A percentile compares a stretch with the other conserved stretches of the same genome.
These are phyloP conservation scores for Patella caerulea DNA, from an alignment of 2,888 invertebrate species.

Conservation along the genomic window DNA sequence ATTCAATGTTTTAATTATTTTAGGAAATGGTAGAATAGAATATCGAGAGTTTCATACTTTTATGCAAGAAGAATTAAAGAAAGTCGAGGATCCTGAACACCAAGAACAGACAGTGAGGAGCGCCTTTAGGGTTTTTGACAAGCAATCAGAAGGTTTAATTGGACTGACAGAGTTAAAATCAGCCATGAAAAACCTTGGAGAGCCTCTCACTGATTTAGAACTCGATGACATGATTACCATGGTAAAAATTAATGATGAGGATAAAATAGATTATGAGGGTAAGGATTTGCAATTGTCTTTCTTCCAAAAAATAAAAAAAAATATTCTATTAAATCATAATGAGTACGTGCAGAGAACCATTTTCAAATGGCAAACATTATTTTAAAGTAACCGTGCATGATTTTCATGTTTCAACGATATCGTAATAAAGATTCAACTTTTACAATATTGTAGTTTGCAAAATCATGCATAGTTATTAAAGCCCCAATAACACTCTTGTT, in stretches of 20 bases:
- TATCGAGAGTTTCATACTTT: constrained; percentile 57
- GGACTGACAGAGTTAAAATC: constrained; percentile 43
- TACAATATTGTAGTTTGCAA: no score
- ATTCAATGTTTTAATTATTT: constrained; percentile 10
- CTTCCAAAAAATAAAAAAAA: no score
- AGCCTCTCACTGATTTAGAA: constrained; percentile 55
- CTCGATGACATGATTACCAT: constrained; percentile 58
- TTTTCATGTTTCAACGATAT: no score
- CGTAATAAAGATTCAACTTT: no score
- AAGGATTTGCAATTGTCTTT: not conserved
- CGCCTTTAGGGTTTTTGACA: constrained; percentile 53
- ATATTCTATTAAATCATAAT: no score
- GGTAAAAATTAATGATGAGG: constrained; percentile 59
- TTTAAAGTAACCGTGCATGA: no score
- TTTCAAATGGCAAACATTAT: no score
- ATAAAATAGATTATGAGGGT: constrained; percentile 62
- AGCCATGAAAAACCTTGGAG: constrained; percentile 62
- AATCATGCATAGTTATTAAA: no score
- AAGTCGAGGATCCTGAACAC: constrained; percentile 44
- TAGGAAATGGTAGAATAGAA: constrained; percentile 59
- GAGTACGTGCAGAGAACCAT: no score
- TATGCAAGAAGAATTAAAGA: constrained; percentile 55
- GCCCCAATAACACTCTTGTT: no score
- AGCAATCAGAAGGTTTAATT: constrained; percentile 47
- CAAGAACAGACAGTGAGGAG: constrained; percentile 50